Evolutionary conservation across 2,113 vertebrate genomes (phyloP), one percentile per base, ranked within the genome.

Genomic region (Petromus typicus): DNA sequence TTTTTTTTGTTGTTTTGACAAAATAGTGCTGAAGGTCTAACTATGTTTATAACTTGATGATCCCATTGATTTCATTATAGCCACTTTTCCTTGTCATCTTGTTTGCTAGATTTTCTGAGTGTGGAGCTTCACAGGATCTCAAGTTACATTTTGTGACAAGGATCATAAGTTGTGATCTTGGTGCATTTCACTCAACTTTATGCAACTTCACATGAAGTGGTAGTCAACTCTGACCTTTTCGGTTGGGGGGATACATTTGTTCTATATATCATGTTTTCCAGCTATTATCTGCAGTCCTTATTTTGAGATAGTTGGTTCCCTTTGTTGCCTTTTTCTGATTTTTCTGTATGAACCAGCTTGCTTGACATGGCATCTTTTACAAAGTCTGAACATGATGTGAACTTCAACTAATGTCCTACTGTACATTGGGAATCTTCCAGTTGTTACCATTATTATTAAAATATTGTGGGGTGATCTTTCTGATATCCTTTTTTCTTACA

Each of bases 121-220:
- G 56, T 84, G 13, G 22, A 71, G 22, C 27, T 75, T 86, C 57
- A 85, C 20, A 71, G 34, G 84, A 17, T 48, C 13, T 40, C 45
- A 48, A 23, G 22, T 88, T 79, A 93, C 87, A 93, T 93, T 91
- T 95, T 25, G 5, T 73, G 23, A 71, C 37, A 71, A 40, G 37
- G 67, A 71, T 3, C 10, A 12, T 71, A 69, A 37, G 37, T 40
- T 71, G 20, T 71, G 22, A 71, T 40, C 67, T 71, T n/a, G 37
- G n/a, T 64, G 9, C 22, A 71, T 71, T 71, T 71, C 67, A 71
- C 37, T 37, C 67, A 23, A 22, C n/a, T 17, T 69, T n/a, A 40
- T 20, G 20, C 37, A 13, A 27, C 73, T 94, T 90, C 43, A 51
- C 76, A 64, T 13, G 57, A 59, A 76, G 40, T 34, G 34, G 22